phyloP scores from a whole-genome alignment of 2,113 vertebrate species.

The Malurus cyaneus region DNA sequence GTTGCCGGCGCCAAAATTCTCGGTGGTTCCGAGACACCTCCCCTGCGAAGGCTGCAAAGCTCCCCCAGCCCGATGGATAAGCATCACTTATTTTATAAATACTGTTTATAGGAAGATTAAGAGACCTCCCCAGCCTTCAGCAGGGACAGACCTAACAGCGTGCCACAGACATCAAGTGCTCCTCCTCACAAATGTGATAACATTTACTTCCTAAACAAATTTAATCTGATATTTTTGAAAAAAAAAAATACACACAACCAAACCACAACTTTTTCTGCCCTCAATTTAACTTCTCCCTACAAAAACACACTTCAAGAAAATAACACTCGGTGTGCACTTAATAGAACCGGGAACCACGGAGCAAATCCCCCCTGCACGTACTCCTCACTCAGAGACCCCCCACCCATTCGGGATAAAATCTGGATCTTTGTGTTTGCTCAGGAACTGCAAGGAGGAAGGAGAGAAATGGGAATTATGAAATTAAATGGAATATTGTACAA shows the following conservation, averaged over 20 bases:
- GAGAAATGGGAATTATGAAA: background rate
- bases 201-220: conserved; percentile 21
- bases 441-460: background rate
- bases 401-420: background rate
- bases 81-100: background rate
- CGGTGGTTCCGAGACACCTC: background rate
- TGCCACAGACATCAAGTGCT: background rate
- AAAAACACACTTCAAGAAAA: background rate
- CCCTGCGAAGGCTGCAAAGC: background rate
- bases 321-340: background rate
- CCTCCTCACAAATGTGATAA: background rate
- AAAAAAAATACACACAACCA: background rate
- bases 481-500: background rate
- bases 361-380: background rate
- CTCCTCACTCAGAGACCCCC: background rate
- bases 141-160: background rate
- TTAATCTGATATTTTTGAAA: background rate
- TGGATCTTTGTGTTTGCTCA: rapidly evolving
- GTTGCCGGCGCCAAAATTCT: background rate
- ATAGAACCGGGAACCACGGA: background rate
- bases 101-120: background rate
- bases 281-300: background rate
- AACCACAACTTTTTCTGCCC: background rate
- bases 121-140: background rate
- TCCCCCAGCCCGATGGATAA: background rate